Evolutionary conservation across 2,113 vertebrate genomes (phyloP).

Genomic region (Bolborhynchus lineola): DNA sequence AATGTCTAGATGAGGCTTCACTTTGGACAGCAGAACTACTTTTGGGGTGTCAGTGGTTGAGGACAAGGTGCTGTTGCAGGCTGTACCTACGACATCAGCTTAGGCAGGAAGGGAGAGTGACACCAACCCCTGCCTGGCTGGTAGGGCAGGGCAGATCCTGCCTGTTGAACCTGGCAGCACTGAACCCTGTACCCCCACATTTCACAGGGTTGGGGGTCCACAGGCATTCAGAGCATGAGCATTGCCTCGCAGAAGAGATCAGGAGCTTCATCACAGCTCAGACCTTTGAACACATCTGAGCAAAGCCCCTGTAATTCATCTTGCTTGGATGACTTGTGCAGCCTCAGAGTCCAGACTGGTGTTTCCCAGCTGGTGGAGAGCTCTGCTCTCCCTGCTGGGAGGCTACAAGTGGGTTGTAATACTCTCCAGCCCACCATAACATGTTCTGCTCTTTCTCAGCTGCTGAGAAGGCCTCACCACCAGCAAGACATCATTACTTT

Average conservation of each 20-base stretch:
- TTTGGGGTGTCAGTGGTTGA: no score
- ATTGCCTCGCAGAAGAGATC: background rate
- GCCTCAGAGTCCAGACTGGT: background rate
- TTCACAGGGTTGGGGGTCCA: background rate
- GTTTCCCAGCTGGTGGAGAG: background rate
- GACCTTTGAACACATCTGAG: background rate
- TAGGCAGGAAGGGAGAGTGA: background rate
- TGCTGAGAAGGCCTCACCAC: background rate
- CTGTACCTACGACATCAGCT: background rate
- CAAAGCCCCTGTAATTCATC: background rate
- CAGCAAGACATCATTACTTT: conserved; percentile 25
- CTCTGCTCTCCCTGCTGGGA: background rate
- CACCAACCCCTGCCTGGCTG: background rate
- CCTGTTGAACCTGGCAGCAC: background rate
- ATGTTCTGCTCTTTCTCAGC: background rate
- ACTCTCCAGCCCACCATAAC: background rate
- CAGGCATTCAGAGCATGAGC: no score
- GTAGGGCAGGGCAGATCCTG: background rate
- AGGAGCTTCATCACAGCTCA: background rate
- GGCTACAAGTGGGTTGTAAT: background rate
- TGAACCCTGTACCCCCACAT: fast-evolving
- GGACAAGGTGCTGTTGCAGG: background rate
- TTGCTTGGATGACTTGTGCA: background rate
- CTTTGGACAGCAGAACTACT: background rate
- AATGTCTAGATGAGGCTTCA: background rate